These are phyloP conservation scores for Bombus superbus DNA, from an alignment of 1,140 invertebrate genomes.

Conservation along the genomic window DNA sequence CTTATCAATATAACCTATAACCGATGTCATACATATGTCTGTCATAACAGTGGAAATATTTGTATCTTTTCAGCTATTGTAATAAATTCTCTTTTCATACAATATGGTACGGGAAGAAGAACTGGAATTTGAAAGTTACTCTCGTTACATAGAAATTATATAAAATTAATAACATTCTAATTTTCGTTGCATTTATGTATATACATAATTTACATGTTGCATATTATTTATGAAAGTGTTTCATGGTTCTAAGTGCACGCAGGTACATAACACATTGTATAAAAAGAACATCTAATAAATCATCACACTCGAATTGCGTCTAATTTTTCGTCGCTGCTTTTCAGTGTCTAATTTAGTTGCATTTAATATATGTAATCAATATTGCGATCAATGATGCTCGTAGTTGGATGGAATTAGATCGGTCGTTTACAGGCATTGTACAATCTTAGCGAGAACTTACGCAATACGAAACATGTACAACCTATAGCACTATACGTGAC, in stretches of 20 bases:
- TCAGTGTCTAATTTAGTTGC: constrained; percentile 11
- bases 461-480: constrained; percentile 13
- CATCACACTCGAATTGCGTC: not conserved
- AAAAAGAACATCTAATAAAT: not conserved
- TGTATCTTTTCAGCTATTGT: not conserved
- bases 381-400: constrained; percentile 17
- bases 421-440: constrained; percentile 13
- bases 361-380: constrained; percentile 18
- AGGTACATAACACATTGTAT: not conserved
- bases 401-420: constrained; percentile 35
- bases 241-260: not conserved
- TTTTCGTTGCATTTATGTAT: not conserved
- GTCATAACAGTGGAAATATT: constrained; percentile 2
- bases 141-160: not conserved
- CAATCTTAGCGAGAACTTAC: constrained; percentile 30
- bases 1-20: constrained; percentile 27
- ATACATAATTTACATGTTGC: no score
- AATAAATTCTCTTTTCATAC: not conserved
- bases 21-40: not conserved
- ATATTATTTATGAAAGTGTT: not conserved
- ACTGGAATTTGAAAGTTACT: not conserved
- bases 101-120: not conserved
- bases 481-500: not conserved
- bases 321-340: not conserved
- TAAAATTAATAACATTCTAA: not conserved